Percentiles rank a stretch among this genome's conserved stretches.
phyloP scores from a whole-genome alignment of 1,140 invertebrate species.

The Diuraphis noxia region DNA sequence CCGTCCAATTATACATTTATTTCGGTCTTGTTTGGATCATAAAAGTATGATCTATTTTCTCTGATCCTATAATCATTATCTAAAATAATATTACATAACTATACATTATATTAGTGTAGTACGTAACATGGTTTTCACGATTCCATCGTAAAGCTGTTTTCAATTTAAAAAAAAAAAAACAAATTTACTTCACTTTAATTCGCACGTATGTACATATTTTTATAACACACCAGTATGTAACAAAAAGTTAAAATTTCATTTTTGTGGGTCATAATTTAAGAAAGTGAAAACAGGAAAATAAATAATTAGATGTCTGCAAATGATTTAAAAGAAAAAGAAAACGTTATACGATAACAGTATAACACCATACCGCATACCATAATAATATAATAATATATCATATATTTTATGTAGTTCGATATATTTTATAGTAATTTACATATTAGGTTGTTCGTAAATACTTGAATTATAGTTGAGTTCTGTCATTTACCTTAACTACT shows the following conservation, averaged over 20 bases:
- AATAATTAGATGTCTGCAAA: background rate
- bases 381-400: no score
- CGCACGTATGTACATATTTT: background rate
- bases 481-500: background rate
- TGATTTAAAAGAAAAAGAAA: background rate
- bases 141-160: background rate
- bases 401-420: background rate
- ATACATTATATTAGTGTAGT: background rate
- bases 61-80: background rate
- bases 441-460: background rate
- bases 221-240: background rate
- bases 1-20: background rate
- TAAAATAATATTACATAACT: background rate
- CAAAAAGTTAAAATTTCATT: background rate
- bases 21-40: background rate
- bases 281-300: constrained; percentile 10
- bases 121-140: background rate
- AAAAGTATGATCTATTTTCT: background rate
- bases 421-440: background rate
- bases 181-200: background rate
- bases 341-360: background rate
- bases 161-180: background rate
- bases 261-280: background rate
- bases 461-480: background rate
- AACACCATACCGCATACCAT: background rate